Conservation (phyloP, 2,888 invertebrate species). For the Ganaspis brasiliensis region DNA sequence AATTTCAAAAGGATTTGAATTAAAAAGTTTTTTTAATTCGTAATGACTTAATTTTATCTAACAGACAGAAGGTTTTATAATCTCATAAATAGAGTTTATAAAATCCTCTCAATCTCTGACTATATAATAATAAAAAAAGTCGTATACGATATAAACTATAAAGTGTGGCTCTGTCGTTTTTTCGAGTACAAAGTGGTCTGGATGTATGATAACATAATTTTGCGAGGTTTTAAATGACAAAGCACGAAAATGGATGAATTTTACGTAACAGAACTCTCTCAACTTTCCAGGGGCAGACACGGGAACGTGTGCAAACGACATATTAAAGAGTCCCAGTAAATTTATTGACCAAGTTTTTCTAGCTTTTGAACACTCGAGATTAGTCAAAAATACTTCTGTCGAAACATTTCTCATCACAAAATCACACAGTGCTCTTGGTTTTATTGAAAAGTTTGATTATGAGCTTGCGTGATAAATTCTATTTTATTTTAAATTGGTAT, state of each 20-base stretch:
- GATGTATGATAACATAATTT: conserved; percentile 53
- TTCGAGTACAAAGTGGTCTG: neutral
- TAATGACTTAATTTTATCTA: too few species aligned
- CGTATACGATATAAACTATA: neutral
- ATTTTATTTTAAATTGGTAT: neutral
- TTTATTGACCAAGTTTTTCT: conserved; percentile 19
- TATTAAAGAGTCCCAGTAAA: neutral
- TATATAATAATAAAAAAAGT: conserved; percentile 5
- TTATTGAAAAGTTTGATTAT: neutral
- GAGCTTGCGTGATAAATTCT: neutral
- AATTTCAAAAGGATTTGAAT: too few species aligned
- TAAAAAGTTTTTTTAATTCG: too few species aligned
- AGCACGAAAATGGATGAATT: conserved; percentile 53
- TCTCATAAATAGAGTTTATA: too few species aligned
- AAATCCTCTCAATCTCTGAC: too few species aligned
- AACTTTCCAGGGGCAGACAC: conserved; percentile 45
- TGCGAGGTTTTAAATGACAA: conserved; percentile 56
- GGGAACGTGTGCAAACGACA: conserved; percentile 42
- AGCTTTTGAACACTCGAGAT: neutral
- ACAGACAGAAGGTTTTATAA: too few species aligned
- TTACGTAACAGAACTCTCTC: neutral
- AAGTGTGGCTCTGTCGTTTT: neutral
- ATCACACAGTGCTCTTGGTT: neutral
- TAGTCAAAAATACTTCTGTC: neutral
- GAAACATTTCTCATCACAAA: neutral